A percentile compares a stretch with the other conserved stretches of the same genome.
phyloP scores from a whole-genome alignment of 2,113 vertebrate species.

The Axis porcinus region DNA sequence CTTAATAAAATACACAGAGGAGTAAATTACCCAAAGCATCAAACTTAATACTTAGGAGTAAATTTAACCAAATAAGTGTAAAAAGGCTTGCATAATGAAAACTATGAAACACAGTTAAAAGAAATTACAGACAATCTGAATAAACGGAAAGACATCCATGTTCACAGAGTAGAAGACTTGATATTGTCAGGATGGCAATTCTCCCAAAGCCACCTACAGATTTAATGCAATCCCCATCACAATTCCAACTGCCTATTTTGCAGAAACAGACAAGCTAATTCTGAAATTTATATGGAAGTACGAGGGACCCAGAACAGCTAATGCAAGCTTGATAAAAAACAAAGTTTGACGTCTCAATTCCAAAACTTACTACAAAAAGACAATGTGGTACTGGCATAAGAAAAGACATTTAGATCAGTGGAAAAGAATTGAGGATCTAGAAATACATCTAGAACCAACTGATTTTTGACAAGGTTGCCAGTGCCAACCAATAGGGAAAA shows the following conservation, averaged over 20 bases:
- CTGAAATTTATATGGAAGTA: background rate
- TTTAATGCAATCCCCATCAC: too few relatives aligned
- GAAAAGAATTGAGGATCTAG: background rate
- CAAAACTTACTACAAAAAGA: background rate
- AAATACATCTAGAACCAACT: background rate
- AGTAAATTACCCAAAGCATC: background rate
- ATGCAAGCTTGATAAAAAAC: background rate
- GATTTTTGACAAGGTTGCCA: background rate
- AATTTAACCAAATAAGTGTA: background rate
- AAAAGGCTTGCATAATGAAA: background rate
- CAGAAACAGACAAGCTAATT: background rate
- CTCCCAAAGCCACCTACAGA: background rate
- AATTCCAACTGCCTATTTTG: background rate
- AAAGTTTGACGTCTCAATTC: background rate
- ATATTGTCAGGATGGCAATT: fast-evolving
- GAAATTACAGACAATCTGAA: background rate
- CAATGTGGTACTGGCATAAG: too few relatives aligned
- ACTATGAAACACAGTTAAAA: background rate
- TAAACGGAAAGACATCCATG: background rate
- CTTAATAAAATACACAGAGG: background rate
- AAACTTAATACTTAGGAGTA: background rate
- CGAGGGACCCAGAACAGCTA: background rate
- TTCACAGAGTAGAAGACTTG: background rate
- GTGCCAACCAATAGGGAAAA: background rate
- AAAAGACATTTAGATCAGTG: background rate